Base-by-base conservation (phyloP, 1,140 invertebrate species). In the Dendrolimus kikuchii region DNA sequence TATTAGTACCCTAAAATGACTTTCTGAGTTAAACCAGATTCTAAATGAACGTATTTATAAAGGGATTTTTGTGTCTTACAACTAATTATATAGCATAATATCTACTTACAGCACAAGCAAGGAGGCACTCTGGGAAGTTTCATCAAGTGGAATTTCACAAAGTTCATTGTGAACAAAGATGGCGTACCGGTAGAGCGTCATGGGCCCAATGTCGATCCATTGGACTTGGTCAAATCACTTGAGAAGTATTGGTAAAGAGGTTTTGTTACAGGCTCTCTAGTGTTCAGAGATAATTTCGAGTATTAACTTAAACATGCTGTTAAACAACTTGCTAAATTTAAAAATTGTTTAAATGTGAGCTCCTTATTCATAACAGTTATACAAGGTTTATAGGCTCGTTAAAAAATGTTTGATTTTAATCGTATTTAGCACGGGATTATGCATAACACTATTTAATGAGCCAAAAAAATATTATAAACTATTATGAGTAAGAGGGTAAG, bases 131-230 rank as follows among this genome's bases (percentile, higher is more conserved):
- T 95, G 41, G 92, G 90, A 36, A 90, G 91, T 75, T 92, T 91
- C 53, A 96, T 99, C 65, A 98, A 99, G 79, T 99, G 98, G 98
- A 99, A 99, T 83, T 99, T 99, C 71, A 95, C 96, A 7, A 99
- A 99, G 77, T 99, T 99, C 81, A 89, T 99, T 53, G 88, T 98
- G 45, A 91, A 98, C 82, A 95, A 94, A 78, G 87, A 98, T 57
- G 97, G 98, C 7, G 86, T 94, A 51, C 94, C 95, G 6, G 92
- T 98, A 0, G 92, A 94, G 62, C 90, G 97, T 72, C 95, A 95
- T 88, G 92, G 91, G 6, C 95, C 96, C 4, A 92, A 90, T 46
- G 91, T 89, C 5, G 92, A 95, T 73, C 96, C 96, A 0, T 83
- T 90, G 52, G 90, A 90, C 57, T 86, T 93, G 69, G 89, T 91